phyloP scores from a whole-genome alignment of 2,113 vertebrate genomes.

The Columba livia region DNA sequence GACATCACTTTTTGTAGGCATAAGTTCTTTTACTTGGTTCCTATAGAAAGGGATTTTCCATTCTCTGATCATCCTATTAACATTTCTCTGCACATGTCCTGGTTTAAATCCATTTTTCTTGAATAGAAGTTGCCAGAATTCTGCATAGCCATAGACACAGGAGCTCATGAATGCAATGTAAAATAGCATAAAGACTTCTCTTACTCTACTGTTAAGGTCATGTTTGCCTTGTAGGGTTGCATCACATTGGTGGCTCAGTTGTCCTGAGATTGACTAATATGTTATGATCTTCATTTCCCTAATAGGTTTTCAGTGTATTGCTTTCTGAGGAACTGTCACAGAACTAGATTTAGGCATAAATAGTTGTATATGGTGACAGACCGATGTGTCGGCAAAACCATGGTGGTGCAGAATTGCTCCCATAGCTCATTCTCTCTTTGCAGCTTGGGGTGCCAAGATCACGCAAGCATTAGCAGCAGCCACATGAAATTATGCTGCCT shows the following conservation, averaged over 20 bases:
- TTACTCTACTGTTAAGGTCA: conserved; percentile 17
- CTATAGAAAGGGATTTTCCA: background rate
- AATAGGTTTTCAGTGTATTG: conserved; percentile 42
- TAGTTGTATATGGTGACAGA: conserved; percentile 24
- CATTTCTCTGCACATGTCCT: background rate
- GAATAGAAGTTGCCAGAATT: background rate
- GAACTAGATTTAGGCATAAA: conserved; percentile 25
- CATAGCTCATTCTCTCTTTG: background rate
- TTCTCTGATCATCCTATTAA: background rate
- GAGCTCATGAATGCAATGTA: background rate
- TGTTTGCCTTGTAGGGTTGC: conserved; percentile 28
- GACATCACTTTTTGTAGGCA: background rate
- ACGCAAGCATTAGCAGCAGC: background rate
- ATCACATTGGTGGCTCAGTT: background rate
- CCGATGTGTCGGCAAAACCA: conserved; percentile 36
- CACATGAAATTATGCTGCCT: background rate
- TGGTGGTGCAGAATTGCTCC: background rate
- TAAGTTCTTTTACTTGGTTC: background rate
- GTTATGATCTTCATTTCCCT: conserved; percentile 54
- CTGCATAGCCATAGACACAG: background rate
- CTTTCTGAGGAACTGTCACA: conserved; percentile 25
- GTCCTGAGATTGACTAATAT: conserved; percentile 18
- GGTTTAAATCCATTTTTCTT: background rate
- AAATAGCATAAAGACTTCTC: background rate
- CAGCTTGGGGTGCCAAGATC: background rate